Base-by-base conservation (phyloP, 2,888 invertebrate species). In the Ennomos erosarius region DNA sequence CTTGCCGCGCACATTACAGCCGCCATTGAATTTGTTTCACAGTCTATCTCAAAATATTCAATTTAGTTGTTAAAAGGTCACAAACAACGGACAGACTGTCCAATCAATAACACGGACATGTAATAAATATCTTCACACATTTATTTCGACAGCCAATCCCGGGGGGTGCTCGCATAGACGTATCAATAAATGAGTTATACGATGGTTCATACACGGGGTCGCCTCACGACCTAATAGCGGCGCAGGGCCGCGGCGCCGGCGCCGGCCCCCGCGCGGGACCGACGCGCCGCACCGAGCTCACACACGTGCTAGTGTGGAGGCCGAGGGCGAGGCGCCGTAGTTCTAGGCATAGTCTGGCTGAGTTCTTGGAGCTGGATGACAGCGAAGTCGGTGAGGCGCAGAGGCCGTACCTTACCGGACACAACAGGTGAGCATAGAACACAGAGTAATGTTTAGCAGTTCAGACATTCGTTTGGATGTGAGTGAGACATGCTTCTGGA, bases 171-270 rank as follows among this genome's bases (percentile, higher is more conserved):
- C 94, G 98, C 59, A 97, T 99, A 68, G 98, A 99, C 89, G 98
- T 99, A 1, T 97, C 98, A 0, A 97, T 99, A 70, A 99, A 99
- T 88, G 98, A 99, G 84, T 91, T 96, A 62, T 99, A 98, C 87
- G 99, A 99, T 88, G 98, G 98, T 0, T 98, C 98, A 0, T 99
- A 98, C 87, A 96, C 97, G 10, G 98, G 98, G 5, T 98, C 98
- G 42, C 98, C 98, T 0, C 97, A 97, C 79, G 97, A 98, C 85
- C 92, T 98, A 65, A 96, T 97, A 51, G 95, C 96, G 94, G 96
- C 68, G 94, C 97, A 68, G 94, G 96, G 64, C 83, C 96, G 95
- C 94, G 8, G 96, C 95, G 33, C 88, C 96, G 69, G 95, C 94
- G 51, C 95, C 83, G 67, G 86, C 94, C 96, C 50, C 9, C 91